Conservation (phyloP, 2,888 invertebrate species). For the Rhagophthalmus giganteus region DNA sequence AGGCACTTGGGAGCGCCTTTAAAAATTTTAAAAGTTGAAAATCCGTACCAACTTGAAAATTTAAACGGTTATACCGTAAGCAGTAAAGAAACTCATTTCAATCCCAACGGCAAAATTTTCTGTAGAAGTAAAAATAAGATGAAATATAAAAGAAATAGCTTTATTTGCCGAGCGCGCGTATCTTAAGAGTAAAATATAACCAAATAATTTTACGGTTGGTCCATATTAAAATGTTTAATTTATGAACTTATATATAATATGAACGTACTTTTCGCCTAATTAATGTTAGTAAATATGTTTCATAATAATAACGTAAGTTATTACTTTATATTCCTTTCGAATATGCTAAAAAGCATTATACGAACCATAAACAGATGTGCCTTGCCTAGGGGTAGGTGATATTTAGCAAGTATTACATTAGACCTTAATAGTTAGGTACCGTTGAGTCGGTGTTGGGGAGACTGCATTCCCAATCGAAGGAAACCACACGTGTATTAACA, state of each 20-base stretch:
- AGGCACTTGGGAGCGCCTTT: too few species aligned
- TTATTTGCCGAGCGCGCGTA: too few species aligned
- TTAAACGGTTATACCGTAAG: background rate
- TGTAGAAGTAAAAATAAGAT: background rate
- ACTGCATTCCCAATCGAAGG: constrained; percentile 10
- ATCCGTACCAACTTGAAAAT: background rate
- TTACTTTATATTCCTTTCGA: too few species aligned
- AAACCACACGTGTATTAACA: constrained; percentile 25
- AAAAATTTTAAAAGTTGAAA: too few species aligned
- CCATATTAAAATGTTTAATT: too few species aligned
- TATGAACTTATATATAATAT: too few species aligned
- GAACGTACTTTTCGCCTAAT: background rate
- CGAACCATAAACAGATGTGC: constrained; percentile 28
- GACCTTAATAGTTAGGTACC: constrained; percentile 21
- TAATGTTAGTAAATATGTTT: background rate
- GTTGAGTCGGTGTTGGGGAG: constrained; percentile 12
- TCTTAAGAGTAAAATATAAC: too few species aligned
- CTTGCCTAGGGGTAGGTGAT: constrained; percentile 13
- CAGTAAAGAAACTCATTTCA: background rate
- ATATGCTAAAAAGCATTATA: constrained; percentile 16
- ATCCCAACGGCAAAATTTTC: background rate
- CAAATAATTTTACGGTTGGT: too few species aligned
- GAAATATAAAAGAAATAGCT: background rate
- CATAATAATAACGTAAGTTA: too few species aligned
- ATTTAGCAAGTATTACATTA: constrained; percentile 21